Evolutionary conservation across 2,888 invertebrate species (phyloP), one percentile per base, ranked within the genome.

Genomic region (Coenonympha glycerion): DNA sequence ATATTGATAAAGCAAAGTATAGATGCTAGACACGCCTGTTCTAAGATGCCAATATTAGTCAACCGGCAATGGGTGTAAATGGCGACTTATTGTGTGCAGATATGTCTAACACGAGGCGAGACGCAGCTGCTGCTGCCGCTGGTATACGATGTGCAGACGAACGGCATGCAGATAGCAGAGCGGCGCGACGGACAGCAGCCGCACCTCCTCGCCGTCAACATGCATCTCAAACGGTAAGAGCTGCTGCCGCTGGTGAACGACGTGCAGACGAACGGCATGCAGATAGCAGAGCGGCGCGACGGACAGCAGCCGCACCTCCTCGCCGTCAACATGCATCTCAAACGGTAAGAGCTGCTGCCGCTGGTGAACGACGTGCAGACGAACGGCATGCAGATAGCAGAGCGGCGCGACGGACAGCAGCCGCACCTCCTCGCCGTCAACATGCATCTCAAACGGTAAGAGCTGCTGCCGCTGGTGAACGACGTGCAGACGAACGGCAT

Each of bases 201-300:
- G 9, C 86, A 86, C 60, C 82, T 85, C 55, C 79, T 84, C 41
- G 87, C 87, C 5, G 84, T 85, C 66, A 81, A 81, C 64, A 59
- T 84, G 50, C 86, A 87, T 60, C 76, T 88, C 50, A 87, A 87
- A 63, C 69, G 87, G 88, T 87, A 66, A 61, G 26, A 18, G 47
- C 93, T 96, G 15, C 88, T 98, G 55, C 97, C 98, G 2, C 88
- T 98, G 55, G 93, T 98, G 39, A 96, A 98, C 77, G 97, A 98
- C 76, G 91, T 95, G 60, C 91, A 90, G 61, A 91, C 92, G 37
- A 98, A 98, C 79, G 88, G 93, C 36, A 96, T 96, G 5, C 95
- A 94, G 69, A 82, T 97, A 52, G 95, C 95, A 0, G 96, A 96
- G 73, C 92, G 94, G 64, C 89, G 94, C 37, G 95, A 95, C 66